A percentile compares a stretch with the other conserved stretches of the same genome.
Evolutionary conservation across 2,888 invertebrate species (phyloP).

Genomic region (Lacanobia oleracea): DNA sequence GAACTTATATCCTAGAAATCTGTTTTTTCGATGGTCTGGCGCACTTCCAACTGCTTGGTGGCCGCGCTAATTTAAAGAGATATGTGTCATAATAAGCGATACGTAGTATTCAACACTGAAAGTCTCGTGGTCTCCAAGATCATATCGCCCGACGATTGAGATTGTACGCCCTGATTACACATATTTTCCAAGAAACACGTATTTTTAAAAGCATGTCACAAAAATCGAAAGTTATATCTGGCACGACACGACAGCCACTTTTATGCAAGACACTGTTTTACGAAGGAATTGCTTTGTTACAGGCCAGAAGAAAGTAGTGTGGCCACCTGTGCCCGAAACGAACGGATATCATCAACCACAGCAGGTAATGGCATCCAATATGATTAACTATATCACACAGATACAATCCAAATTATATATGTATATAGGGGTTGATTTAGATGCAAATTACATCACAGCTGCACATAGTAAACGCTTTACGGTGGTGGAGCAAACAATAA

Average conservation of each 20-base stretch:
- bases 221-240: slow-evolving; percentile 39
- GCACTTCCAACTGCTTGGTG: slow-evolving; percentile 81
- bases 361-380: slow-evolving; percentile 87
- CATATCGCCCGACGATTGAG: slow-evolving; percentile 71
- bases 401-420: slow-evolving; percentile 40
- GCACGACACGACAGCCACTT: slow-evolving; percentile 36
- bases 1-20: slow-evolving; percentile 70
- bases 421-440: slow-evolving; percentile 73
- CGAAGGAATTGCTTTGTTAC: slow-evolving; percentile 78
- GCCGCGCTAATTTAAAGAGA: slow-evolving; percentile 84
- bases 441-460: slow-evolving; percentile 76
- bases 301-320: slow-evolving; percentile 96
- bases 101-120: slow-evolving; percentile 77
- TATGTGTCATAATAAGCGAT: slow-evolving; percentile 86
- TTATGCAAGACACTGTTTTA: slow-evolving; percentile 50
- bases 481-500: slow-evolving; percentile 73
- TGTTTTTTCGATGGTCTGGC: slow-evolving; percentile 83
- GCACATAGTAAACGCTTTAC: slow-evolving; percentile 82
- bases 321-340: slow-evolving; percentile 95
- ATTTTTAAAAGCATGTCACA: slow-evolving; percentile 58
- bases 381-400: slow-evolving; percentile 14
- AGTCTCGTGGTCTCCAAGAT: slow-evolving; percentile 74
- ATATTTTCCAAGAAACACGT: slow-evolving; percentile 58
- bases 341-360: slow-evolving; percentile 91
- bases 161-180: slow-evolving; percentile 70